Evolutionary conservation across 2,888 invertebrate species (phyloP).

Genomic region (Amblyjoppa fuscipennis): DNA sequence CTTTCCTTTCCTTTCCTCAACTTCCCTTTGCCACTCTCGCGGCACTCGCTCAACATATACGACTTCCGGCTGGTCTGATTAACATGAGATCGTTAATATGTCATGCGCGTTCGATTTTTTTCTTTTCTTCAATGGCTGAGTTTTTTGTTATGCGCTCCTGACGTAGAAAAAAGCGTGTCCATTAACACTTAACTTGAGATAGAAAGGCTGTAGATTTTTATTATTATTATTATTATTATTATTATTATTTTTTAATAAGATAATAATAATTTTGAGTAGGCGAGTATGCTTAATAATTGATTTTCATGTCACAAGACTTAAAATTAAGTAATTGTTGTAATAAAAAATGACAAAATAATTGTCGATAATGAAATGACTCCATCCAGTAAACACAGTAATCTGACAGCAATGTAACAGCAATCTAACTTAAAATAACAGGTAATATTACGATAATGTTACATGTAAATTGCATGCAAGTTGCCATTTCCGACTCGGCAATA

Average conservation of each 20-base stretch:
- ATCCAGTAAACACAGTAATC: too few relatives aligned
- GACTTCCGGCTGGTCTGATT: constrained; percentile 66
- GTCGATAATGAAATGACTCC: too few relatives aligned
- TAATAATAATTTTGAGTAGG: neutral
- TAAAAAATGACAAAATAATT: neutral
- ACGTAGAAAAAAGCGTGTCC: neutral
- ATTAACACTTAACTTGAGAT: neutral
- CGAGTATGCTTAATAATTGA: too few relatives aligned
- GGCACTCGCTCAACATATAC: constrained; percentile 52
- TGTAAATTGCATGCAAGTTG: too few relatives aligned
- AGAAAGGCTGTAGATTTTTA: neutral
- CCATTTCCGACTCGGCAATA: too few relatives aligned
- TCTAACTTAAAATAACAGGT: too few relatives aligned
- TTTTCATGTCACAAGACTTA: neutral
- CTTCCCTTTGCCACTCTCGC: constrained; percentile 26
- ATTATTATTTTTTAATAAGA: neutral
- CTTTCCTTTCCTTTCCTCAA: constrained; percentile 25
- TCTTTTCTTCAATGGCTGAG: too few relatives aligned
- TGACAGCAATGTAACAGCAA: too few relatives aligned
- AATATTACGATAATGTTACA: too few relatives aligned
- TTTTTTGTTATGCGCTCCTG: neutral
- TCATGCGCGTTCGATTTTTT: constrained; percentile 34
- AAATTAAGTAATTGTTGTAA: neutral
- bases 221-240: neutral
- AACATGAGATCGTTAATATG: constrained; percentile 53